Percentiles rank a stretch among this genome's conserved stretches.
phyloP scores from a whole-genome alignment of 2,888 invertebrate genomes.

The Lasioglossum malachurum region DNA sequence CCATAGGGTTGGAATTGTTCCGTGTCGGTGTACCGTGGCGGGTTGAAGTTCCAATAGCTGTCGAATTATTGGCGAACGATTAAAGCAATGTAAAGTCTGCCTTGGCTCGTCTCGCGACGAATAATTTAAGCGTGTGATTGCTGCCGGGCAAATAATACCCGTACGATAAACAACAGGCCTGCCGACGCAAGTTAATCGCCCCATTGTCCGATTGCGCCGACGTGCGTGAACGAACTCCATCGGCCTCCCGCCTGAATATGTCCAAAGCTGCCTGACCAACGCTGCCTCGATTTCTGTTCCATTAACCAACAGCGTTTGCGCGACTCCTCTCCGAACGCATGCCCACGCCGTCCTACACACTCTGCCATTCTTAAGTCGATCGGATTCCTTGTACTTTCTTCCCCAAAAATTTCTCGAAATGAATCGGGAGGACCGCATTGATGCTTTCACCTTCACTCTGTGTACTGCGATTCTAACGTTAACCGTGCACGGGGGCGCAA shows the following conservation, averaged over 20 bases:
- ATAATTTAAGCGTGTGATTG: constrained; percentile 82
- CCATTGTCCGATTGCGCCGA: constrained; percentile 80
- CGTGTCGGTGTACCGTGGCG: constrained; percentile 44
- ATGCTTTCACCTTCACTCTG: too few species aligned
- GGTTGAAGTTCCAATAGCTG: constrained; percentile 70
- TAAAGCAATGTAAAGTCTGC: constrained; percentile 80
- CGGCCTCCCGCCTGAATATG: constrained; percentile 53
- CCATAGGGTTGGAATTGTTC: constrained; percentile 54
- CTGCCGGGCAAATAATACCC: constrained; percentile 77
- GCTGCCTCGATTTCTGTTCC: constrained; percentile 24
- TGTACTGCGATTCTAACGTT: too few species aligned
- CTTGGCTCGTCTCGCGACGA: constrained; percentile 71
- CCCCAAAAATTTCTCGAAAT: not conserved
- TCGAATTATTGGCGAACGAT: constrained; percentile 78
- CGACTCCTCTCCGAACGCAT: not conserved
- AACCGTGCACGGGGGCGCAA: too few species aligned
- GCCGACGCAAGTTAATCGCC: constrained; percentile 82
- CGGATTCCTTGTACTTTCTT: not conserved
- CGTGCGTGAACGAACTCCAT: constrained; percentile 77
- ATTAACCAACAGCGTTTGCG: constrained; percentile 16
- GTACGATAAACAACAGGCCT: constrained; percentile 80
- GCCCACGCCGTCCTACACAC: not conserved
- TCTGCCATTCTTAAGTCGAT: not conserved
- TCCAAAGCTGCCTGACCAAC: constrained; percentile 30
- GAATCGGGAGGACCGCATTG: too few species aligned